A percentile compares a stretch with the other conserved stretches of the same genome.
Conservation (phyloP, 1,140 invertebrate species). For the Danaus melanippus region DNA sequence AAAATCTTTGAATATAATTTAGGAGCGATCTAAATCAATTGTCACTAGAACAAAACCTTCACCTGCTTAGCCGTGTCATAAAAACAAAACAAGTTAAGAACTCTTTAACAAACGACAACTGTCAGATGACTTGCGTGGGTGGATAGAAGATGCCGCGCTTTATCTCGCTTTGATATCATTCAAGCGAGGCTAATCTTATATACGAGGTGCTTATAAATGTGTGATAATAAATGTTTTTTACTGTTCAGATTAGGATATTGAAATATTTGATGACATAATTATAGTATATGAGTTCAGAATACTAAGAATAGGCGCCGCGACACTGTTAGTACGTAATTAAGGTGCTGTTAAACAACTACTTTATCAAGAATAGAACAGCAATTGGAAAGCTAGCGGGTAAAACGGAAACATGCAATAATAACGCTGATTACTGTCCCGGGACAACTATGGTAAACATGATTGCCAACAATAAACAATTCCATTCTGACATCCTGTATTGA, state of each 20-base stretch:
- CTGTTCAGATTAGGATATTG: neutral
- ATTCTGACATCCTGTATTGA: constrained; percentile 23
- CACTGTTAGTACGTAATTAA: constrained; percentile 6
- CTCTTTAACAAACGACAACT: constrained; percentile 37
- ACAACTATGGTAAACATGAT: constrained; percentile 22
- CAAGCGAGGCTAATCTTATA: constrained; percentile 23
- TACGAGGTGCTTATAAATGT: constrained; percentile 14
- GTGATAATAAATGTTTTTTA: constrained; percentile 22
- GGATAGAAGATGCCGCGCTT: constrained; percentile 32
- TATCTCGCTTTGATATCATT: constrained; percentile 21
- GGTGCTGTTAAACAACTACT: constrained; percentile 5
- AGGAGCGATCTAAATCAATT: too few species aligned
- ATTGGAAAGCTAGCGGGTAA: constrained; percentile 15
- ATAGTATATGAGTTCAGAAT: too few species aligned
- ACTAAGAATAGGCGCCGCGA: too few species aligned
- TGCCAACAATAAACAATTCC: constrained; percentile 29
- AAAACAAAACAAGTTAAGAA: constrained; percentile 27
- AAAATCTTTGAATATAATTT: too few species aligned
- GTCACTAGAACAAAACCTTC: too few species aligned
- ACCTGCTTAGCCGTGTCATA: constrained; percentile 9
- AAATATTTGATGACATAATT: too few species aligned
- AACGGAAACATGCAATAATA: constrained; percentile 41
- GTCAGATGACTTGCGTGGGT: constrained; percentile 36
- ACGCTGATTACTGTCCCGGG: constrained; percentile 33
- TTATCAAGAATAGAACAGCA: constrained; percentile 4